Conservation (phyloP, 2,888 invertebrate genomes). For the Megamerina dolium region DNA sequence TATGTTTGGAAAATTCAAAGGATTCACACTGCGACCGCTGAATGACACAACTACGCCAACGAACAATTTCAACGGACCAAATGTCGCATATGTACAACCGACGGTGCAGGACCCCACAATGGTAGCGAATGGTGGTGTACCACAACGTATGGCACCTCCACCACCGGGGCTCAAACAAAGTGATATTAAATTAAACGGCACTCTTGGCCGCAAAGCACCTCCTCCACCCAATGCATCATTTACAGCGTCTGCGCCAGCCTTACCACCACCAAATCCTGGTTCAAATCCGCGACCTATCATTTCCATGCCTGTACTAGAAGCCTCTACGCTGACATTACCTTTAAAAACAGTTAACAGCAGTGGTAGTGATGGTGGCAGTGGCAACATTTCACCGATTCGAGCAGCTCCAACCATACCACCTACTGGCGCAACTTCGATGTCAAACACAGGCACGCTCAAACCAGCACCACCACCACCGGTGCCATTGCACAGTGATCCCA, state of each 20-base stretch:
- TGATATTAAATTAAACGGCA: constrained; percentile 27
- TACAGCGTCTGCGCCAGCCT: constrained; percentile 48
- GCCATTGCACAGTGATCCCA: constrained; percentile 44
- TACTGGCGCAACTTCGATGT: not conserved
- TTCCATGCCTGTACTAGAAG: constrained; percentile 73
- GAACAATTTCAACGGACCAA: constrained; percentile 43
- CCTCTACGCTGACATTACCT: constrained; percentile 56
- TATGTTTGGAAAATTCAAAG: constrained; percentile 82
- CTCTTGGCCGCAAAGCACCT: constrained; percentile 27
- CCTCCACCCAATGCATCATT: constrained; percentile 7
- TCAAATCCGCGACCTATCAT: constrained; percentile 67
- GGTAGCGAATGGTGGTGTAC: constrained; percentile 40
- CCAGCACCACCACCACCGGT: constrained; percentile 56
- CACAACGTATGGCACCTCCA: constrained; percentile 59
- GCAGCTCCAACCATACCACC: constrained; percentile 8
- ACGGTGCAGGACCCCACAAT: constrained; percentile 34
- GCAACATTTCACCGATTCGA: constrained; percentile 23
- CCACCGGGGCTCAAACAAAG: constrained; percentile 50
- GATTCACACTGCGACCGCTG: constrained; percentile 62
- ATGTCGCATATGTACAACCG: constrained; percentile 54
- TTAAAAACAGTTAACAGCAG: constrained; percentile 21
- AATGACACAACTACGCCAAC: constrained; percentile 38
- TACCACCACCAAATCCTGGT: constrained; percentile 61
- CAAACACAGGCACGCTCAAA: constrained; percentile 19
- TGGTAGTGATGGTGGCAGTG: no score